Evolutionary conservation across 1,140 invertebrate species (phyloP), one percentile per base, ranked within the genome.

Genomic region (Bombus balteatus): DNA sequence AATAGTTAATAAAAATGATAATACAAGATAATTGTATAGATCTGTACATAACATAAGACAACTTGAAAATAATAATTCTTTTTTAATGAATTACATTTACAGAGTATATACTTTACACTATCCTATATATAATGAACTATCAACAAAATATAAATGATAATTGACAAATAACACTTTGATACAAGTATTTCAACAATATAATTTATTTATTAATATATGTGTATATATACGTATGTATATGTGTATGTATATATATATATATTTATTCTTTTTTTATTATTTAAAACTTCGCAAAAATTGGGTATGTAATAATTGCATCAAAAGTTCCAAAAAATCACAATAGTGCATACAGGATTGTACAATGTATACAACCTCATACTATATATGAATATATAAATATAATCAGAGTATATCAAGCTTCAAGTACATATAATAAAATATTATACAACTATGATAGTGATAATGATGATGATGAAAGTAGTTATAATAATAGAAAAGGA

Each of bases 1-100:
- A 72, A 53, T 72, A 83, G 32, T 43, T n/a, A 10, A 75, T 71
- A 59, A 62, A n/a, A 74, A 47, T 81, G 82, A 86, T 59, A 53
- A 43, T 68, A 78, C 41, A 62, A 74, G 79, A 74, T 57, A 47
- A 89, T 91, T 93, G 90, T 92, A 92, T 91, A 90, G 88, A 88
- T 87, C 79, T 92, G 91, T 92, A 92, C 87, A 93, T 92, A 93
- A 88, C 79, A 93, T 85, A 89, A 91, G 84, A 88, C 79, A 89
- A 81, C 88, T 88, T 83, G 86, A 86, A 89, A 91, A 91, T 89
- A 91, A 89, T 79, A 85, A 86, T 87, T 87, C 86, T 88, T 91
- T 91, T 92, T 89, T 90, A 88, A 89, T 85, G 75, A 88, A 89
- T 75, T 18, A 72, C 39, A 57, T 53, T 62, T 2, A 80, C 22